Conservation (phyloP, 2,113 vertebrate genomes). For the Polypterus bichir region DNA sequence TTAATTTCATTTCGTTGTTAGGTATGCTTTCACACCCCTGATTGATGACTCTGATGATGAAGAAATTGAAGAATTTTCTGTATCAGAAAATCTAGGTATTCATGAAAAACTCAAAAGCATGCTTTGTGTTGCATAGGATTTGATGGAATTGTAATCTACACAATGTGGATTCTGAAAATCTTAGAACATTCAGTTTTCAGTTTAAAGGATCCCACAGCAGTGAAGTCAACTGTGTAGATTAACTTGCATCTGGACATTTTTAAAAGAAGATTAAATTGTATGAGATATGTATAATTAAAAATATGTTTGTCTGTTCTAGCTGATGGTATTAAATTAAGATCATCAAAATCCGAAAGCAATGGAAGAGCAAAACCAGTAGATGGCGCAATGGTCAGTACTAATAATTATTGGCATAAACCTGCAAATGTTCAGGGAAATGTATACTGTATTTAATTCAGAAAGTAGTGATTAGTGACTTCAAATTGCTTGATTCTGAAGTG, state of each 20-base stretch:
- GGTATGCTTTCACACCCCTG: constrained; percentile 74
- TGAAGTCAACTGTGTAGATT: no score
- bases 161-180: no score
- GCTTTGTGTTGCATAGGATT: no score
- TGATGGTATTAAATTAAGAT: constrained; percentile 69
- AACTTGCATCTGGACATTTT: not conserved
- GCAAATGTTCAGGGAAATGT: no score
- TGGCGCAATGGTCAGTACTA: constrained; percentile 50
- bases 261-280: no score
- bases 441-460: no score
- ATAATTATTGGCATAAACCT: no score
- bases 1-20: constrained; percentile 20
- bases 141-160: no score
- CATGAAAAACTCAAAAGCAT: not conserved
- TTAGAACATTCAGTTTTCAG: no score
- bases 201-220: no score
- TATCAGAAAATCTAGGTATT: constrained; percentile 59
- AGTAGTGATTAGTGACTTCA: no score
- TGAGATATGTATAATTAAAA: not conserved
- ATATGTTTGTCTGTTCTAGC: constrained; percentile 35
- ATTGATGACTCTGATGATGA: constrained; percentile 80
- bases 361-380: constrained; percentile 47
- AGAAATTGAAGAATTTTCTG: constrained; percentile 67
- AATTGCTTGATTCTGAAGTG: no score
- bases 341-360: constrained; percentile 54